Evolutionary conservation across 2,113 vertebrate genomes (phyloP).

Genomic region (Nycticebus coucang): DNA sequence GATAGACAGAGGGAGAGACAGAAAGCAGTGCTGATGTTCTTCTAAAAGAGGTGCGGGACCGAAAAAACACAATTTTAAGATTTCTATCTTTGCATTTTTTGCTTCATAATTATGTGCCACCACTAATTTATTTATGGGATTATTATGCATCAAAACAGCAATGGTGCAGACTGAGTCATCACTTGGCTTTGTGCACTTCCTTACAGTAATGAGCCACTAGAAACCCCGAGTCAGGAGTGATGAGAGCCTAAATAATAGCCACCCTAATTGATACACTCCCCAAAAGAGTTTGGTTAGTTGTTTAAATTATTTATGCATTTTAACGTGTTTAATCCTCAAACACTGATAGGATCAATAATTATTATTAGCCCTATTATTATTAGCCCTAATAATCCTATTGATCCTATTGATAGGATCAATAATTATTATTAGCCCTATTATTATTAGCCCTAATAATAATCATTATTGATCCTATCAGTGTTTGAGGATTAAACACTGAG

Average conservation of each 20-base stretch:
- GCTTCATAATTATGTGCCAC: neutral
- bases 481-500: no score
- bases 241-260: neutral
- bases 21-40: neutral
- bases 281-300: neutral
- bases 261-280: neutral
- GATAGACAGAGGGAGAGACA: neutral
- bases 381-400: no score
- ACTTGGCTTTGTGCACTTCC: neutral
- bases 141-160: neutral
- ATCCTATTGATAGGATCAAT: no score
- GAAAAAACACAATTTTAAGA: neutral
- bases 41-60: neutral
- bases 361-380: no score
- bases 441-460: neutral
- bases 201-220: neutral
- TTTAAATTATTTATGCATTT: neutral
- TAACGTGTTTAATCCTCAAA: neutral
- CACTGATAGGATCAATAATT: neutral
- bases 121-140: neutral
- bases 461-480: neutral
- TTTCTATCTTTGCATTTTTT: neutral
- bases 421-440: no score
- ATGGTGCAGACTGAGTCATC: neutral
- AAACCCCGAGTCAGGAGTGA: neutral